Percentiles rank a stretch among this genome's conserved stretches.
Evolutionary conservation across 2,888 invertebrate species (phyloP).

Genomic region (Pyrochroa serraticornis): DNA sequence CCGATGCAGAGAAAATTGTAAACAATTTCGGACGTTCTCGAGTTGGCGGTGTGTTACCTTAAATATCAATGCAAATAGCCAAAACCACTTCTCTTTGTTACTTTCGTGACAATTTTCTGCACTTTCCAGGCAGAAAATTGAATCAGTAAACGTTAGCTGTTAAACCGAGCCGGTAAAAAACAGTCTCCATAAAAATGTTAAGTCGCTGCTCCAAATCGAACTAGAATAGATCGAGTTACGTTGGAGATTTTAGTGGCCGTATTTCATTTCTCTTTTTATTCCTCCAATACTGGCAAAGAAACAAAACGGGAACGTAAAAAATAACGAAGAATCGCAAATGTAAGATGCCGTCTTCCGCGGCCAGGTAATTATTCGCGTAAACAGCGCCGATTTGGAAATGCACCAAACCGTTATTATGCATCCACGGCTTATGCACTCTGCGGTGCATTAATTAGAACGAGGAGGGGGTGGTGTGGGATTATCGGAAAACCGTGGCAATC

Average conservation of each 20-base stretch:
- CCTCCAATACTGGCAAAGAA: neutral
- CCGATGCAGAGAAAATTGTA: too few relatives aligned
- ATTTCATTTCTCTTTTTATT: slow-evolving; percentile 32
- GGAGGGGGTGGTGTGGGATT: too few relatives aligned
- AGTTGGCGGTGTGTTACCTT: too few relatives aligned
- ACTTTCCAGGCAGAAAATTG: slow-evolving; percentile 26
- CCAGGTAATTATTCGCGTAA: too few relatives aligned
- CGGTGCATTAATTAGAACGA: too few relatives aligned
- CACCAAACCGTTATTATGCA: too few relatives aligned
- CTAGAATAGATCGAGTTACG: slow-evolving; percentile 34
- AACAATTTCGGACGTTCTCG: too few relatives aligned
- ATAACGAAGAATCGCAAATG: slow-evolving; percentile 3
- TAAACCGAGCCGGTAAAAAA: slow-evolving; percentile 31
- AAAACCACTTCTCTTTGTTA: slow-evolving; percentile 5
- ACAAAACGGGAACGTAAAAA: neutral
- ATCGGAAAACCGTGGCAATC: too few relatives aligned
- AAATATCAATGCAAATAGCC: slow-evolving; percentile 10
- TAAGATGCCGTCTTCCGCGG: too few relatives aligned
- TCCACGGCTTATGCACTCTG: too few relatives aligned
- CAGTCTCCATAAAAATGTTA: slow-evolving; percentile 33
- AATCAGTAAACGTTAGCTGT: slow-evolving; percentile 34
- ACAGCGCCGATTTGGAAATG: too few relatives aligned
- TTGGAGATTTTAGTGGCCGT: slow-evolving; percentile 31
- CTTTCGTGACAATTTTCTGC: slow-evolving; percentile 18
- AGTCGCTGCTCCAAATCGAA: slow-evolving; percentile 34